Evolutionary conservation across 2,888 invertebrate genomes (phyloP).

Genomic region (Girardia tigrina): DNA sequence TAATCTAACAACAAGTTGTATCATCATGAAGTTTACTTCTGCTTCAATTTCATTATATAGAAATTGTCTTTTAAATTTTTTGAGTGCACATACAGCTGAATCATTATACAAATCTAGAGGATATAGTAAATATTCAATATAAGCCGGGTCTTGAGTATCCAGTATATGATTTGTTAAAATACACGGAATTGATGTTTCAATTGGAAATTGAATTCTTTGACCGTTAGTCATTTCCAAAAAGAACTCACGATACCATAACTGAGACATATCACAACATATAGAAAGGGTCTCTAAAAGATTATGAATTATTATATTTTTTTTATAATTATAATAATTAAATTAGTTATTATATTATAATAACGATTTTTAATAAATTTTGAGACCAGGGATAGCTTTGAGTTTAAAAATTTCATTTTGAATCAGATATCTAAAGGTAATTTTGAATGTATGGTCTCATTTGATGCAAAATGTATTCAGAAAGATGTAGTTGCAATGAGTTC

Average conservation of each 20-base stretch:
- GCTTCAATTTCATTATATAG: constrained; percentile 95
- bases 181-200: constrained; percentile 41
- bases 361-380: constrained; percentile 14
- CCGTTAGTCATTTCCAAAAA: constrained; percentile 40
- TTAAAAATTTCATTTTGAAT: no score
- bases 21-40: constrained; percentile 92
- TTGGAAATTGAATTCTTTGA: constrained; percentile 40
- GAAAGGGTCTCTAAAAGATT: constrained; percentile 38
- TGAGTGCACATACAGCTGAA: constrained; percentile 81
- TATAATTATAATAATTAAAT: background rate
- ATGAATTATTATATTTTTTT: no score
- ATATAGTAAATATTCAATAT: constrained; percentile 64
- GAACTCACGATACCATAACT: constrained; percentile 40
- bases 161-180: constrained; percentile 40
- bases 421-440: no score
- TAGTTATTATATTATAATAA: constrained; percentile 33
- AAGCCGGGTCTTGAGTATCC: constrained; percentile 38
- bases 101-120: constrained; percentile 91
- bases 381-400: no score
- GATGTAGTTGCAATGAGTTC: no score
- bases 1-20: constrained; percentile 94
- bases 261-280: constrained; percentile 39
- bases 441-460: no score
- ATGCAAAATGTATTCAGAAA: no score
- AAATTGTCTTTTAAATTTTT: constrained; percentile 77